These are phyloP conservation scores for Cephus sareptanus DNA, from an alignment of 2,888 invertebrate species.

Conservation along the genomic window DNA sequence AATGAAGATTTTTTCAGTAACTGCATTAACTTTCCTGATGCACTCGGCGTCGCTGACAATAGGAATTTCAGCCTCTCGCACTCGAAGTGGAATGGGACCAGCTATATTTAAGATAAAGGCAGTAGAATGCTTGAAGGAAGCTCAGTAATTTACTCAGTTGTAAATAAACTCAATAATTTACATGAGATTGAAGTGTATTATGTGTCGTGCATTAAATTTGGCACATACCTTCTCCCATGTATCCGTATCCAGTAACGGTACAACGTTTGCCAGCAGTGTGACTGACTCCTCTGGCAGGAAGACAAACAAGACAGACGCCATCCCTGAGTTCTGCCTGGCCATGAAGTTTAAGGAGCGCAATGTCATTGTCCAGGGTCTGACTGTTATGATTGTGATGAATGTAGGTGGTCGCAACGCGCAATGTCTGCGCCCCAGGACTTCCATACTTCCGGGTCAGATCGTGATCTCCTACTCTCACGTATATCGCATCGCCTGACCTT, in stretches of 20 bases:
- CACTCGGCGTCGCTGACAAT: slow-evolving; percentile 94
- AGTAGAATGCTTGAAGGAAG: not conserved
- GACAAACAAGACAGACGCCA: slow-evolving; percentile 86
- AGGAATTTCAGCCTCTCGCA: slow-evolving; percentile 91
- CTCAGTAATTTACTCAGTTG: not conserved
- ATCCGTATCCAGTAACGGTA: slow-evolving; percentile 94
- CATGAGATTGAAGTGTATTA: not conserved
- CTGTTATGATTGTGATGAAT: slow-evolving; percentile 97
- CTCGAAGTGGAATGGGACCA: slow-evolving; percentile 89
- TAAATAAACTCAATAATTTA: not conserved
- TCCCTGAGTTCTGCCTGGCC: slow-evolving; percentile 90
- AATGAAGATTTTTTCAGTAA: slow-evolving; percentile 94
- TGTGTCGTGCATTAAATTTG: not conserved
- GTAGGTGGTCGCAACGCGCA: slow-evolving; percentile 91
- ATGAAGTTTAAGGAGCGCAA: slow-evolving; percentile 88
- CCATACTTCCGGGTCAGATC: slow-evolving; percentile 91
- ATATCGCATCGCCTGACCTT: slow-evolving; percentile 92
- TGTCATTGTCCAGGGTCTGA: slow-evolving; percentile 93
- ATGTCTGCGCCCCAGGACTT: slow-evolving; percentile 90
- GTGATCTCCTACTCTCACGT: slow-evolving; percentile 92
- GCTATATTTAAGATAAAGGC: slow-evolving; percentile 67
- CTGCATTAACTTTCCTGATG: slow-evolving; percentile 91
- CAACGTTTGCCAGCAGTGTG: slow-evolving; percentile 92
- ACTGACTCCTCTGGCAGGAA: slow-evolving; percentile 88
- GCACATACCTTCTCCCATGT: slow-evolving; percentile 88